These are phyloP conservation scores for Oreocharis arfaki DNA, from an alignment of 2,113 vertebrate species.

Conservation along the genomic window DNA sequence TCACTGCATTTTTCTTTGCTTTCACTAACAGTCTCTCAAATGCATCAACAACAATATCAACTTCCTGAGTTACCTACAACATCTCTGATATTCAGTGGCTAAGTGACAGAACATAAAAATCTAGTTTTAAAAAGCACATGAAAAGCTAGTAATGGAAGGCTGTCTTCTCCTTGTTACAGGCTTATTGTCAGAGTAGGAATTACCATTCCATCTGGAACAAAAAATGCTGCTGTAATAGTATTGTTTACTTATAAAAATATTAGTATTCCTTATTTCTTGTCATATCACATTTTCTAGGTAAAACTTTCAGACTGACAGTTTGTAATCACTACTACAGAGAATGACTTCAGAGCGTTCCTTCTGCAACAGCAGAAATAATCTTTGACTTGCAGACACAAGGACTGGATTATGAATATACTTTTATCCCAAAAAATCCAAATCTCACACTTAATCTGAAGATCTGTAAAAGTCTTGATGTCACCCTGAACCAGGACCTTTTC, in stretches of 20 bases:
- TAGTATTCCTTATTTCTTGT: neutral
- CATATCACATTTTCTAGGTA: neutral
- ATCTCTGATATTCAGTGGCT: conserved; percentile 72
- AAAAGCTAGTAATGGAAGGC: neutral
- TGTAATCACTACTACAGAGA: neutral
- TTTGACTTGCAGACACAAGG: neutral
- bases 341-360: neutral
- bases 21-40: conserved; percentile 55
- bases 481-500: neutral
- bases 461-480: neutral
- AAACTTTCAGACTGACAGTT: neutral
- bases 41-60: conserved; percentile 45
- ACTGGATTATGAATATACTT: neutral
- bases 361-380: neutral
- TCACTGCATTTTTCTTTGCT: conserved; percentile 51
- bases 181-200: neutral
- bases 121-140: neutral
- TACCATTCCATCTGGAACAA: neutral
- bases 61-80: conserved; percentile 74
- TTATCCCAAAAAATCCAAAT: neutral
- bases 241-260: neutral
- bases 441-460: neutral
- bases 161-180: neutral
- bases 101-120: conserved; percentile 62
- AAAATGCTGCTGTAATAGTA: neutral